A percentile compares a stretch with the other conserved stretches of the same genome.
phyloP scores from a whole-genome alignment of 2,797 vertebrate genomes.

The Chaunax sp. region DNA sequence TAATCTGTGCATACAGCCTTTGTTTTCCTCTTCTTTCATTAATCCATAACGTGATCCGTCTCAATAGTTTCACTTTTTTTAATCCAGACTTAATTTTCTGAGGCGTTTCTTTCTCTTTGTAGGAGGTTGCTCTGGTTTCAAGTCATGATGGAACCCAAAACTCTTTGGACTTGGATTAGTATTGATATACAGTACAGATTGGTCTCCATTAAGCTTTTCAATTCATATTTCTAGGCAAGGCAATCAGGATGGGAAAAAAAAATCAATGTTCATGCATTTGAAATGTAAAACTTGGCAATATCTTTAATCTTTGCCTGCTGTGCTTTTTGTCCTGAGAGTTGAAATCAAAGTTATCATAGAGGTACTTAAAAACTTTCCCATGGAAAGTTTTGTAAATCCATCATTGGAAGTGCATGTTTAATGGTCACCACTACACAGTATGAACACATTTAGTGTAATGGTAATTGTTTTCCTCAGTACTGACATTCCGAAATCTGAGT shows the following conservation, averaged over 20 bases:
- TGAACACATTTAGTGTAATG: constrained; percentile 13
- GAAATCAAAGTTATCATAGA: constrained; percentile 57
- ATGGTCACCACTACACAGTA: background rate
- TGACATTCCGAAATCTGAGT: background rate
- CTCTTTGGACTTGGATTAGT: constrained; percentile 59
- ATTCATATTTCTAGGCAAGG: constrained; percentile 67
- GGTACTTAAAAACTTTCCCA: constrained; percentile 38
- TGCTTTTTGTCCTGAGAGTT: constrained; percentile 41
- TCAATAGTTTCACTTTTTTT: constrained; percentile 35
- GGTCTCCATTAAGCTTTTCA: constrained; percentile 65
- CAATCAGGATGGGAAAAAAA: constrained; percentile 50
- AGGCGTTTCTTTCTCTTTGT: constrained; percentile 41
- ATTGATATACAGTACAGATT: constrained; percentile 71
- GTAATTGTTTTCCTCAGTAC: constrained; percentile 1
- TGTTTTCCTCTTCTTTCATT: constrained; percentile 71
- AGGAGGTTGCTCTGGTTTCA: constrained; percentile 23
- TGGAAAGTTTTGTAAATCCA: constrained; percentile 36
- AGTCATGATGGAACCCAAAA: constrained; percentile 34
- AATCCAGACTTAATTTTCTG: constrained; percentile 60
- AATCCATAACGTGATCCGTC: constrained; percentile 56
- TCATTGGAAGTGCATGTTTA: constrained; percentile 19
- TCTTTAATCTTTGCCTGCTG: constrained; percentile 52
- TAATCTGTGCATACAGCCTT: constrained; percentile 67
- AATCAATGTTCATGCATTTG: constrained; percentile 79
- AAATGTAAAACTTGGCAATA: constrained; percentile 73